These are phyloP conservation scores for Psittacula echo DNA, from an alignment of 2,797 vertebrate genomes.

Conservation along the genomic window DNA sequence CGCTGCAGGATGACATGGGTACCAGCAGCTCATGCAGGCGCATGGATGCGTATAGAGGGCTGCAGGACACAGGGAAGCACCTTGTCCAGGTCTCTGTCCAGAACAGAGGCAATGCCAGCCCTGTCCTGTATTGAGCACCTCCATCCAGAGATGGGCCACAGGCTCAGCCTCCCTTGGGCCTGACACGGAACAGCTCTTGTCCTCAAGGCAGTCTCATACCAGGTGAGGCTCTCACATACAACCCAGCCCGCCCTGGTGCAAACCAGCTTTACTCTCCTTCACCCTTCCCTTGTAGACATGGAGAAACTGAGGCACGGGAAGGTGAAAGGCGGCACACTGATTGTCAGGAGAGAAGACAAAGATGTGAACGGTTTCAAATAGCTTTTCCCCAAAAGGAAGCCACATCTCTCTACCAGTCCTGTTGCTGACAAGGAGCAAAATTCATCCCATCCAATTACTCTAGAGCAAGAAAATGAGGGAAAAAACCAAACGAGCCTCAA, in stretches of 20 bases:
- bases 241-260: background rate
- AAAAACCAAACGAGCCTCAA: background rate
- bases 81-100: background rate
- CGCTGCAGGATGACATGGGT: constrained; percentile 12
- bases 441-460: background rate
- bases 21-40: background rate
- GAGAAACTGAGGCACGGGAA: background rate
- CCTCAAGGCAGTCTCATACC: background rate
- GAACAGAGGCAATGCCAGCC: background rate
- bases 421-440: background rate
- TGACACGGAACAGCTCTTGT: background rate
- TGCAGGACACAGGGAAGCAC: background rate
- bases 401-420: background rate
- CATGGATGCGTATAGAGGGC: background rate
- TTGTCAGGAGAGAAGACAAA: background rate
- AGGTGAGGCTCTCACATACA: accelerated
- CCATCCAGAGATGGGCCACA: background rate
- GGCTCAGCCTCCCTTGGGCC: background rate
- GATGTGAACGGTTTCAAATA: background rate
- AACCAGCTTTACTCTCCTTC: background rate
- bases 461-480: background rate
- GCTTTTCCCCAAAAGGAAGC: background rate
- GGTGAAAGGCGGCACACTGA: background rate
- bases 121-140: background rate
- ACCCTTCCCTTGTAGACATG: background rate